Conservation (phyloP, 2,113 vertebrate species). For the Datnioides undecimradiatus region DNA sequence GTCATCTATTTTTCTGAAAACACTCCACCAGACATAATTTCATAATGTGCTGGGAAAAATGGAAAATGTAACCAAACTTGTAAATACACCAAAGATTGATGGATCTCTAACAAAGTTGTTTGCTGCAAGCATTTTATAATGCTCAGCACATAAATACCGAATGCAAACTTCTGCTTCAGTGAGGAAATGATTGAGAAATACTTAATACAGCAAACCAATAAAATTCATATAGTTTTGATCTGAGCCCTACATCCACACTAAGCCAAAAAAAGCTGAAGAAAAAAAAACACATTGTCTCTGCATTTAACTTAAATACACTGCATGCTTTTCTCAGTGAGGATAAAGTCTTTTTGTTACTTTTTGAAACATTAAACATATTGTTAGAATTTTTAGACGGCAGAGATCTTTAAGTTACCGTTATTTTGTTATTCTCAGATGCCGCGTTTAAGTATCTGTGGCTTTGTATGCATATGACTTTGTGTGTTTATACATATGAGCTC, state of each 20-base stretch:
- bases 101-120: background rate
- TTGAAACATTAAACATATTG: too few relatives aligned
- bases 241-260: background rate
- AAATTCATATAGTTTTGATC: background rate
- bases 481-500: too few relatives aligned
- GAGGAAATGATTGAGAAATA: background rate
- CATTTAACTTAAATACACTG: background rate
- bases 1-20: constrained; percentile 32
- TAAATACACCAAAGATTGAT: constrained; percentile 6
- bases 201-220: background rate
- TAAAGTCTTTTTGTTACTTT: too few relatives aligned
- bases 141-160: background rate
- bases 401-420: too few relatives aligned
- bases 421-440: too few relatives aligned
- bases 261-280: background rate
- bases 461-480: too few relatives aligned
- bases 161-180: background rate
- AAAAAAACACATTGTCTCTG: background rate
- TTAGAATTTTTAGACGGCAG: too few relatives aligned
- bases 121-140: background rate
- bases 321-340: background rate
- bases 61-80: background rate
- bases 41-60: background rate
- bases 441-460: too few relatives aligned
- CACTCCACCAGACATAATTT: constrained; percentile 10